Evolutionary conservation across 2,888 invertebrate genomes (phyloP), one percentile per base, ranked within the genome.

Genomic region (Atrina japonica): DNA sequence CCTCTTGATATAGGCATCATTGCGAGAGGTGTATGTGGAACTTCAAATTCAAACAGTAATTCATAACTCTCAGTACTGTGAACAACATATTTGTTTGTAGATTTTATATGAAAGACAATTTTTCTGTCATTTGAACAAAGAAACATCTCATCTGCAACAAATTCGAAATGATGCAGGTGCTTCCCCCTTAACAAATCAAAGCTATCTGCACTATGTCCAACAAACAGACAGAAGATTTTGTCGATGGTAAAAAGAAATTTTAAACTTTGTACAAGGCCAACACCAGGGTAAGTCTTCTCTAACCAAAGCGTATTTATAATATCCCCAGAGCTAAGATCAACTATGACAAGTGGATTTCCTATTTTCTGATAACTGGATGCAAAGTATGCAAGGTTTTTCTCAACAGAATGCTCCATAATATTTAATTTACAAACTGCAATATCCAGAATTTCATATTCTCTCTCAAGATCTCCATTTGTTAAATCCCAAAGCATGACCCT

Each of bases 401-500:
- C 67, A 3, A 29, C 25, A 25, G 69, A 65, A 58, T 64, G 65
- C 0, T 67, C 50, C 71, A 83, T 67, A 7, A 83, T 81, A 66
- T 85, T 84, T 30, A 83, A 66, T 29, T 68, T 78, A 11, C 66
- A 66, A 9, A 61, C 68, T 25, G 68, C 56, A 35, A 70, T 66
- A 35, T 70, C 71, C 16, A 66, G 40, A 1, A 80, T 43, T 1
- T 64, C 35, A 9, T 73, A 53, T 16, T 75, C 71, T 11, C 76
- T 72, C 53, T 81, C 78, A 2, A 85, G 14, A 47, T 83, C 83
- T 11, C 85, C 85, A 50, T 69, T 70, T 2, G 50, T 55, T 7
- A 83, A 43, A 64, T 85, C 82, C 82, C 81, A 84, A 9, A 82
- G 70, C 9, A 84, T 29, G 0, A 85, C 60, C 16, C 73, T 73